Conservation (phyloP, 2,797 vertebrate genomes). For the Ctenosaura bakeri region DNA sequence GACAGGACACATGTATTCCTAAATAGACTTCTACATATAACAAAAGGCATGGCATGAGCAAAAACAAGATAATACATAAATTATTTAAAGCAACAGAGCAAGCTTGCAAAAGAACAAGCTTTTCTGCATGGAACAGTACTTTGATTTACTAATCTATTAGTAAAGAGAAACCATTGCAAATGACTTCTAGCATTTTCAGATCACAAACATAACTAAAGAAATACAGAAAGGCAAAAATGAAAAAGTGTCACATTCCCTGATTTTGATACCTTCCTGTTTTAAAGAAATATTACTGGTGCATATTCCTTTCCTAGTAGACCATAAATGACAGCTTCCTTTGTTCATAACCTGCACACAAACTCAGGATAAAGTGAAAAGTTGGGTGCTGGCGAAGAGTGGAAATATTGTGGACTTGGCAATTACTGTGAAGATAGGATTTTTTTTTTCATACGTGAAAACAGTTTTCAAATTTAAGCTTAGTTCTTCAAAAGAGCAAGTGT, state of each 20-base stretch:
- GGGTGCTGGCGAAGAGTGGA: background rate
- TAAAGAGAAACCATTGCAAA: constrained; percentile 66
- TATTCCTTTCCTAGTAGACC: background rate
- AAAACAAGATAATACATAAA: constrained; percentile 52
- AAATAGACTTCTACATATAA: constrained; percentile 41
- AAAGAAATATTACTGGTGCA: background rate
- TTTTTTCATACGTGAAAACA: constrained; percentile 32
- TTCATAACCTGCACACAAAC: background rate
- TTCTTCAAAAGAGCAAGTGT: background rate
- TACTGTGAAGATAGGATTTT: constrained; percentile 34
- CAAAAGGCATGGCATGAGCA: constrained; percentile 41
- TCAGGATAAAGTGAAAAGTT: background rate
- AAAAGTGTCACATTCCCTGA: constrained; percentile 60
- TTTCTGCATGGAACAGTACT: constrained; percentile 60
- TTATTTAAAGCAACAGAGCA: constrained; percentile 40
- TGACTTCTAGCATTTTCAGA: constrained; percentile 49
- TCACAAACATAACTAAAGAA: constrained; percentile 53
- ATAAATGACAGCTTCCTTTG: background rate
- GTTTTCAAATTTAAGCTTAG: background rate
- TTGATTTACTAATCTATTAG: constrained; percentile 55
- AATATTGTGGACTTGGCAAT: background rate
- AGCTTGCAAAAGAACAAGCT: constrained; percentile 27
- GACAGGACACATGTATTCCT: constrained; percentile 37
- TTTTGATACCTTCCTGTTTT: constrained; percentile 44
- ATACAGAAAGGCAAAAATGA: constrained; percentile 53